A percentile compares a stretch with the other conserved stretches of the same genome.
Evolutionary conservation across 2,797 vertebrate species (phyloP).

Genomic region (Delichon dasypus): DNA sequence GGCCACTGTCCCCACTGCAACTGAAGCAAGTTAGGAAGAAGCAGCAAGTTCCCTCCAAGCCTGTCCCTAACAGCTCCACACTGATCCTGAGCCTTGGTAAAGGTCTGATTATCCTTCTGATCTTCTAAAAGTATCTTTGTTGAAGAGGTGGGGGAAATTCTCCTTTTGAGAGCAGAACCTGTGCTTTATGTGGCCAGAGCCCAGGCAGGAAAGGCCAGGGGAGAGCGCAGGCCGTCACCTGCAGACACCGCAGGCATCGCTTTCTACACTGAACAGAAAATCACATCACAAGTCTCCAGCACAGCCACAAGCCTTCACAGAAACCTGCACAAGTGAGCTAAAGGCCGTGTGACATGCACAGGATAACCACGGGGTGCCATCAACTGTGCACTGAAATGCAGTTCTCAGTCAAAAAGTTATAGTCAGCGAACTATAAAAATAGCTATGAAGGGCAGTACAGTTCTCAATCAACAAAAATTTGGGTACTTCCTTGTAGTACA

Average conservation of each 20-base stretch:
- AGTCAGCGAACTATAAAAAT: background rate
- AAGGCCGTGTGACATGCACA: accelerated
- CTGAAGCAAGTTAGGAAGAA: background rate
- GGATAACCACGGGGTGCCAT: background rate
- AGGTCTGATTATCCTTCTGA: background rate
- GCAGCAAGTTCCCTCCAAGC: background rate
- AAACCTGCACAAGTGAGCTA: no score
- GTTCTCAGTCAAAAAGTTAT: background rate
- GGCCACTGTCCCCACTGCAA: background rate
- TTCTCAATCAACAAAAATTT: background rate
- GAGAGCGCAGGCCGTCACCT: accelerated
- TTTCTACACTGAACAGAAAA: background rate
- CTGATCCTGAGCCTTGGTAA: background rate
- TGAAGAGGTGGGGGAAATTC: background rate
- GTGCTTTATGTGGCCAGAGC: background rate
- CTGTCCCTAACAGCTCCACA: background rate
- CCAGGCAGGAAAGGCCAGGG: background rate
- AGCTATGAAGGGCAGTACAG: background rate
- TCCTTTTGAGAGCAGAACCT: background rate
- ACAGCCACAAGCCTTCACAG: background rate
- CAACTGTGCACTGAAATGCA: background rate
- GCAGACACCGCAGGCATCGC: background rate
- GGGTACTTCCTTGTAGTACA: background rate
- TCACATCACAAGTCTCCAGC: background rate
- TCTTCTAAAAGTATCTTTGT: background rate